phyloP scores from a whole-genome alignment of 2,797 vertebrate species.

The Acanthornis magna region DNA sequence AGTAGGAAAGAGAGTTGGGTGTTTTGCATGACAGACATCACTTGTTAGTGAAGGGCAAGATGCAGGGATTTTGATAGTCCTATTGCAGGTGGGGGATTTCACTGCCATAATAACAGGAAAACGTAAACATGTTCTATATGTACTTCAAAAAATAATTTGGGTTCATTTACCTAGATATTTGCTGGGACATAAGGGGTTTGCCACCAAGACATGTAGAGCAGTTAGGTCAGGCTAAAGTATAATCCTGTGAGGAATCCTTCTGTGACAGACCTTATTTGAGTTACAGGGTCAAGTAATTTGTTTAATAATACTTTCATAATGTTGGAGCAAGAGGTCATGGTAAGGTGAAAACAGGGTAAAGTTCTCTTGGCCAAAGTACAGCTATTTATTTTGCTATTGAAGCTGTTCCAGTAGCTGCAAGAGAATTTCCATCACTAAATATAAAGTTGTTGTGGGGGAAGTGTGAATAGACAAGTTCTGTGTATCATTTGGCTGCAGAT shows the following conservation, averaged over 20 bases:
- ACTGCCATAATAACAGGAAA: background rate
- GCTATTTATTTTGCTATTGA: background rate
- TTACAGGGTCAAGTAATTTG: background rate
- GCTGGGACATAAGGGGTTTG: background rate
- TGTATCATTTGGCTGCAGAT: background rate
- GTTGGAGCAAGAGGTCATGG: background rate
- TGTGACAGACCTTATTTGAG: background rate
- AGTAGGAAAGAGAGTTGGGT: background rate
- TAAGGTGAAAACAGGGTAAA: background rate
- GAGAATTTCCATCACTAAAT: background rate
- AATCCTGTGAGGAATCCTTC: background rate
- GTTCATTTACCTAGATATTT: background rate
- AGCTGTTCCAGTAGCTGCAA: background rate
- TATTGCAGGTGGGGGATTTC: background rate
- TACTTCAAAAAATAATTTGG: background rate
- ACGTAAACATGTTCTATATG: rapidly evolving
- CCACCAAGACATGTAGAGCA: background rate
- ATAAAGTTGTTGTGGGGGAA: background rate
- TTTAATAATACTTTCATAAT: background rate
- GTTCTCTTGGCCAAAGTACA: background rate
- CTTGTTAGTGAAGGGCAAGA: background rate
- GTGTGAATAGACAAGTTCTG: background rate
- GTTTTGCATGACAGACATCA: background rate
- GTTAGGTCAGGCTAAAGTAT: background rate
- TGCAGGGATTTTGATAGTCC: background rate